Conservation (phyloP, 2,113 vertebrate genomes). For the Psittacula cyanocephala region DNA sequence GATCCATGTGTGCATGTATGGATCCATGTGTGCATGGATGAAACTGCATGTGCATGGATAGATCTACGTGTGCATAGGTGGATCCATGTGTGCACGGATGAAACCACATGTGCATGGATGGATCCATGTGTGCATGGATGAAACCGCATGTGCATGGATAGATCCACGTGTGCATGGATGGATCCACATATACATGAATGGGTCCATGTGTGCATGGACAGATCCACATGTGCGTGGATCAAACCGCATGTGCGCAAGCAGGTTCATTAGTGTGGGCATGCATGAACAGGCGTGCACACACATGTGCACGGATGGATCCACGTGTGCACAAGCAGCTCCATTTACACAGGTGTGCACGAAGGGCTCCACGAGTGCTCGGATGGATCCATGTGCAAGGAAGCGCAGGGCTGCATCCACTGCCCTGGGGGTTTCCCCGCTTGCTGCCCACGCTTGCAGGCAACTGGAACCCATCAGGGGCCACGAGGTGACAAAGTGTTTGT, state of each 20-base stretch:
- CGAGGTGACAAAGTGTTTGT: not conserved
- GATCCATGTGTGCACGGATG: not conserved
- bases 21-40: not conserved
- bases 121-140: not conserved
- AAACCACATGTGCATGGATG: not conserved
- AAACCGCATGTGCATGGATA: fast-evolving
- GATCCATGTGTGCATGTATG: not conserved
- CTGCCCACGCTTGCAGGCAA: not conserved
- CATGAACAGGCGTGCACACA: fast-evolving
- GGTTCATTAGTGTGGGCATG: not conserved
- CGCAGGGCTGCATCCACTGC: fast-evolving
- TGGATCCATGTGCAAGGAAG: fast-evolving
- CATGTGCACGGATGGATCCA: fast-evolving
- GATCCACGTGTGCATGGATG: no score
- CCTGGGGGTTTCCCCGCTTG: not conserved
- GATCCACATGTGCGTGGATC: fast-evolving
- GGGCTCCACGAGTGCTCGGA: fast-evolving
- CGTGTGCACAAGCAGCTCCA: fast-evolving
- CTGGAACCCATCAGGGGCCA: not conserved
- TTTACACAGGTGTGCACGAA: fast-evolving
- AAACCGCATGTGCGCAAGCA: fast-evolving
- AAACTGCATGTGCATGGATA: no score
- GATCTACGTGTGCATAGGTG: not conserved
- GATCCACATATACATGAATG: fast-evolving
- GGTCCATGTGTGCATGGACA: fast-evolving